phyloP scores from a whole-genome alignment of 2,113 vertebrate genomes.

The Donacobius atricapilla region DNA sequence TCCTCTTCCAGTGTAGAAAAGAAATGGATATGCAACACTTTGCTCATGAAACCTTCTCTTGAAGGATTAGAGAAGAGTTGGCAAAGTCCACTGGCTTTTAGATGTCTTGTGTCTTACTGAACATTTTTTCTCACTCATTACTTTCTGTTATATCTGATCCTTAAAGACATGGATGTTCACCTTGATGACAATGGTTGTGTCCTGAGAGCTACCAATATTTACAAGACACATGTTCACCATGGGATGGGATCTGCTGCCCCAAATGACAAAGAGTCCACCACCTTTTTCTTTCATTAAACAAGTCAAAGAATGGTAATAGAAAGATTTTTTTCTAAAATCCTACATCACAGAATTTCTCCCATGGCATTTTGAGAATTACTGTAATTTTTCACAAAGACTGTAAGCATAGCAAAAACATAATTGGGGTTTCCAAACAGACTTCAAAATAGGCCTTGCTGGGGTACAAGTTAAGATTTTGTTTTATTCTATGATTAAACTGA shows the following conservation, averaged over 20 bases:
- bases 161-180: background rate
- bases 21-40: background rate
- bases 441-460: background rate
- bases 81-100: background rate
- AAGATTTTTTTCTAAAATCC: background rate
- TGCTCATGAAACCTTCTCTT: background rate
- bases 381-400: background rate
- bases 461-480: background rate
- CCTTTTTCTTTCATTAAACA: background rate
- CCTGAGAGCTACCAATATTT: background rate
- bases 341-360: background rate
- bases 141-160: background rate
- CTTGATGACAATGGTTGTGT: background rate
- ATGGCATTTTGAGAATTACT: background rate
- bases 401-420: background rate
- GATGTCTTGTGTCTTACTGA: background rate
- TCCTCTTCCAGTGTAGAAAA: background rate
- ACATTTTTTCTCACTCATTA: background rate
- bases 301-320: background rate
- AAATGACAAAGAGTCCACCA: background rate
- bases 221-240: background rate
- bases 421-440: background rate
- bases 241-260: background rate
- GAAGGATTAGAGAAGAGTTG: background rate
- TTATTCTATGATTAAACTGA: background rate